Base-by-base conservation (phyloP, 2,888 invertebrate genomes). In the Teleogryllus oceanicus region DNA sequence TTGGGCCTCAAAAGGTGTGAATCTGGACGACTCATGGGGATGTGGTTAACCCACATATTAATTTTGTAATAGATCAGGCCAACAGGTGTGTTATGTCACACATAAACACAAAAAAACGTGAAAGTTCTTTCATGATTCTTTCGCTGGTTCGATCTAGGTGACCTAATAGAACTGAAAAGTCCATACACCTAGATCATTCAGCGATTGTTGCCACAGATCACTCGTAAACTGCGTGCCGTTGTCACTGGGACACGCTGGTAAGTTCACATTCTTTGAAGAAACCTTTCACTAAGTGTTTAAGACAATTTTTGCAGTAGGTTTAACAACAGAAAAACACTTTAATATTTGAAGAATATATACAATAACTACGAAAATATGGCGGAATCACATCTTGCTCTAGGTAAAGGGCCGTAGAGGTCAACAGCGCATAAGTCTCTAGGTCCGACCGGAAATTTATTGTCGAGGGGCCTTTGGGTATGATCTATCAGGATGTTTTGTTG, bases 271-370 rank as follows among this genome's bases (percentile, higher is more conserved):
- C 13, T 24, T 62, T n/a, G 62, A 62, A 13, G 10, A 4, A 62
- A 13, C n/a, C n/a, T 4, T n/a, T 5, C 37, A 37, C 3, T 18
- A 75, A 13, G 20, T 20, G 20, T 4, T 20, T 16, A 3, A 75
- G 11, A 75, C 75, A 75, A 21, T 11, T 12, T 12, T 16, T 24
- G 77, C 49, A 49, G 24, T 49, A 24, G 2, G 24, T 24, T 24
- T 24, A 24, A 24, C 24, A 24, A 24, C 24, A 24, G 77, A 50
- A 13, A 37, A 77, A 2, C 21, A 49, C 37, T 77, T 12, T 1
- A 12, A 49, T 77, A 77, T 77, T 77, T 77, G 4, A 12, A 11
- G 10, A 77, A 77, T 49, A 77, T 50, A 49, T 77, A n/a, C 77
- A n/a, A 49, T 8, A 18, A 77, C n/a, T 13, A 77, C 77, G 2